A percentile compares a stretch with the other conserved stretches of the same genome.
Conservation (phyloP, 2,797 vertebrate genomes). For the Eleutherodactylus coqui region DNA sequence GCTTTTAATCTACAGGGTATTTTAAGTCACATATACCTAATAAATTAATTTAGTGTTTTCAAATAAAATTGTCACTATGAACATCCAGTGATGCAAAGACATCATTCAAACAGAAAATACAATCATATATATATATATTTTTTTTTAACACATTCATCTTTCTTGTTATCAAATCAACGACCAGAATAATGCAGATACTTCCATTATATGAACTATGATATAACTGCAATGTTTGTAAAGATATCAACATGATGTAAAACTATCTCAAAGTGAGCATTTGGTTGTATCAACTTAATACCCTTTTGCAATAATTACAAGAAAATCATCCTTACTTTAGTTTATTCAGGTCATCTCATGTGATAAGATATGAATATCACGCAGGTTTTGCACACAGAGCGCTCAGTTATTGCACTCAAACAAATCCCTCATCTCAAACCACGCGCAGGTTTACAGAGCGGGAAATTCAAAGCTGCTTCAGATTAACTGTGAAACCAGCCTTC, state of each 20-base stretch:
- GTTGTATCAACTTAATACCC: not conserved
- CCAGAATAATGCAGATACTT: not conserved
- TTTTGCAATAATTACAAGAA: too few relatives aligned
- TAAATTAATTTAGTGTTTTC: too few relatives aligned
- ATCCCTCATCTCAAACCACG: conserved; percentile 3
- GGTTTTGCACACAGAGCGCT: not conserved
- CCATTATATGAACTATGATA: not conserved
- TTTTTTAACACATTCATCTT: not conserved
- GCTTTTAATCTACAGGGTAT: not conserved
- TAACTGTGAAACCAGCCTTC: not conserved
- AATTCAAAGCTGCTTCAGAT: conserved; percentile 34
- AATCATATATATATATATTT: not conserved
- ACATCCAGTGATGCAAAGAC: too few relatives aligned
- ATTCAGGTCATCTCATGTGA: not conserved
- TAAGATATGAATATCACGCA: not conserved
- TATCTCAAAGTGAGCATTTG: not conserved
- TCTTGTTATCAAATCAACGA: too few relatives aligned
- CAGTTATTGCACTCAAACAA: not conserved
- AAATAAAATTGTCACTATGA: not conserved
- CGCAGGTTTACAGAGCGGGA: conserved; percentile 31
- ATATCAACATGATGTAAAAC: not conserved
- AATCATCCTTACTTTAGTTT: not conserved
- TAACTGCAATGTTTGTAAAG: too few relatives aligned
- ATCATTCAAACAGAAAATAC: not conserved
- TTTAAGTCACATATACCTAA: not conserved